Percentiles rank a stretch among this genome's conserved stretches.
phyloP scores from a whole-genome alignment of 2,888 invertebrate species.

The Nysson spinosus region DNA sequence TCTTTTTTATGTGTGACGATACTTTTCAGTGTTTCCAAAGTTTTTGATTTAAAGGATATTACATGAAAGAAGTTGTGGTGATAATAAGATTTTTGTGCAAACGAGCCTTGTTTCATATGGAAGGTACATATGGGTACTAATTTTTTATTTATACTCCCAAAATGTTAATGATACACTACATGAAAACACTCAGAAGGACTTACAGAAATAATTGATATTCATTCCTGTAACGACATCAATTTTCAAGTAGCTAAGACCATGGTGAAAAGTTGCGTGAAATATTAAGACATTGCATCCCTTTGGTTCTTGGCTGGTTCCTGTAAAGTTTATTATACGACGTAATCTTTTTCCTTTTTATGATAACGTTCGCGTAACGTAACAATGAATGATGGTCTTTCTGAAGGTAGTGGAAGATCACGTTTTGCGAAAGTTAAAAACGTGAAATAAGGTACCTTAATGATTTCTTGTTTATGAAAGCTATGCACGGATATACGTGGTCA shows the following conservation, averaged over 20 bases:
- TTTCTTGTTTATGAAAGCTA: constrained; percentile 35
- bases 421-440: constrained; percentile 40
- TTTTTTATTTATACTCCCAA: too few species aligned
- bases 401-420: constrained; percentile 42
- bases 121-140: too few species aligned
- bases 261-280: constrained; percentile 36
- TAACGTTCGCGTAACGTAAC: constrained; percentile 40
- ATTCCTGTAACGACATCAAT: not conserved
- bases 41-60: too few species aligned
- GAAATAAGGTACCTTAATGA: constrained; percentile 50
- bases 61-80: too few species aligned
- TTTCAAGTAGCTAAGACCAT: constrained; percentile 6
- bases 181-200: too few species aligned
- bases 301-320: constrained; percentile 17
- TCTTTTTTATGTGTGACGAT: not conserved
- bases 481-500: not conserved
- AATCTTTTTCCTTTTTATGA: constrained; percentile 52
- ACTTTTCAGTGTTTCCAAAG: not conserved
- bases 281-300: constrained; percentile 27
- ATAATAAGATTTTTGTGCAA: too few species aligned
- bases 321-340: constrained; percentile 52
- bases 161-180: too few species aligned
- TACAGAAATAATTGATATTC: not conserved
- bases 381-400: constrained; percentile 49
- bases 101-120: not conserved